These are phyloP conservation scores for Dreissena rostriformis DNA, from an alignment of 1,140 invertebrate species.

Conservation along the genomic window DNA sequence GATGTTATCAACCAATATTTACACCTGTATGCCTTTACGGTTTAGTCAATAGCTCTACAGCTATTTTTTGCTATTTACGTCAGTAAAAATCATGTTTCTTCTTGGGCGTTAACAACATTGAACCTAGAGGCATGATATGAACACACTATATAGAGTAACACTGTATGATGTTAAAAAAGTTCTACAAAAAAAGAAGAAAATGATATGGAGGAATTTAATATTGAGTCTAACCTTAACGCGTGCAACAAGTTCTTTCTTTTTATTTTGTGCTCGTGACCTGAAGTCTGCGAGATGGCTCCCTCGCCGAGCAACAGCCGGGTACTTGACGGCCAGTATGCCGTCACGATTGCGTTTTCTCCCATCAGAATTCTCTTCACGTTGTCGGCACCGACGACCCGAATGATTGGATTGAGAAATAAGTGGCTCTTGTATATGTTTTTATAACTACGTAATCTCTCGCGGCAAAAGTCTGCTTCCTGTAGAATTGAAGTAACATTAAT, in stretches of 20 bases:
- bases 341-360: constrained; percentile 63
- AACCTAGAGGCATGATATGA: no score
- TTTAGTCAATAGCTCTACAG: no score
- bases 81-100: no score
- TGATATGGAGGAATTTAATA: no score
- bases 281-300: constrained; percentile 44
- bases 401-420: constrained; percentile 63
- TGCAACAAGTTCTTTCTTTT: constrained; percentile 53
- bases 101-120: no score
- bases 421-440: constrained; percentile 73
- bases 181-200: no score
- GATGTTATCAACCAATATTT: no score
- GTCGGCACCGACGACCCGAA: constrained; percentile 66
- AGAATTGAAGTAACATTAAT: not conserved
- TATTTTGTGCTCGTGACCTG: constrained; percentile 55
- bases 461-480: constrained; percentile 57
- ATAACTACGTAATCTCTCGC: constrained; percentile 47
- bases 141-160: no score
- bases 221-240: constrained; percentile 29
- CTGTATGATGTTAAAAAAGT: no score
- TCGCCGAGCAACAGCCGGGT: constrained; percentile 59
- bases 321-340: constrained; percentile 55
- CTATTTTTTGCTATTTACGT: no score
- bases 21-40: no score
- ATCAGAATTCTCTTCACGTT: constrained; percentile 65